Evolutionary conservation across 2,797 vertebrate species (phyloP), one percentile per base, ranked within the genome.

Genomic region (Hoplostethus atlanticus): DNA sequence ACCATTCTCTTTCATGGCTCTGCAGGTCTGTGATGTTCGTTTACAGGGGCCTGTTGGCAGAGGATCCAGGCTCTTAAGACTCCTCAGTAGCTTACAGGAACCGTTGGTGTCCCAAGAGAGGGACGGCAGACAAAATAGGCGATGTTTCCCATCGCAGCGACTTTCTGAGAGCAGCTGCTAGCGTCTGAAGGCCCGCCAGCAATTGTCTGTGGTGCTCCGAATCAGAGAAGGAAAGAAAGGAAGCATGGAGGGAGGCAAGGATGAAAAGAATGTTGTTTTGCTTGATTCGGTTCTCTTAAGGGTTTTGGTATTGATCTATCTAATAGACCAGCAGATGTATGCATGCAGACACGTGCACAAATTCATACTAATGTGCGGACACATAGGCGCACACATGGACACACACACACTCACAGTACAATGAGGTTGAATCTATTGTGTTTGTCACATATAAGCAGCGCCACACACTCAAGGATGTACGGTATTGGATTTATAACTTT

Each of bases 41-140:
- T 55, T 80, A 69, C 73, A 71, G 81, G 68, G 86, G 64, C 60
- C 31, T 65, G 68, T 80, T 82, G 81, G 84, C 79, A 83, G 80
- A 83, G 64, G 56, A 71, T 70, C 48, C 64, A 52, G 67, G 71
- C 68, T 87, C 79, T 85, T 73, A 72, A 81, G 80, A 83, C 56
- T 82, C 73, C 65, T 73, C 67, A 62, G 74, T 79, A 79, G 83
- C 81, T 77, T 31, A 25, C 53, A 68, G 81, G 84, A 91, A 87
- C 64, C 68, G 6, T 58, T 71, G 56, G 40, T 56, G 87, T 91
- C 91, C 87, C 65, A 61, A 12, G 70, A 89, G 93, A 81, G 28
- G 59, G 38, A 68, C 52, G 34, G 83, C 85, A 94, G 93, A 94
- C 93, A 93, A 94, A 95, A 95, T 91, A 93, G 88, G 87, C 73